phyloP scores from a whole-genome alignment of 2,888 invertebrate genomes.

The Ctena decussata region DNA sequence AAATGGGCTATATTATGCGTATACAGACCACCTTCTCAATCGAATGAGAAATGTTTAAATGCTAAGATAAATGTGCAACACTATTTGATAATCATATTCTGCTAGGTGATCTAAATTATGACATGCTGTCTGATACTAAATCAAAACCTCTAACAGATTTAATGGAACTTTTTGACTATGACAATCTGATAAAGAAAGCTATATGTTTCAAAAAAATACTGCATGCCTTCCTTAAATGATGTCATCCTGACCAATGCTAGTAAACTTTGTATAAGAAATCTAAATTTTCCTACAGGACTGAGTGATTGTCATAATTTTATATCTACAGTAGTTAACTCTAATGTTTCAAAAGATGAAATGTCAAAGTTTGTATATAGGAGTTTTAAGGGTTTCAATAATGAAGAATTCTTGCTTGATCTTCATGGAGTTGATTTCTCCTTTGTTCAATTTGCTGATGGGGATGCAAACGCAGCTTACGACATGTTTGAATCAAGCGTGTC shows the following conservation, averaged over 20 bases:
- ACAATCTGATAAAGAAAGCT: background rate
- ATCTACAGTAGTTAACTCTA: background rate
- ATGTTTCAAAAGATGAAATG: background rate
- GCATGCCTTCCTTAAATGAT: background rate
- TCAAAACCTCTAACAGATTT: background rate
- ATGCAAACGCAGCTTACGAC: background rate
- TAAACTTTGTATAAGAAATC: background rate
- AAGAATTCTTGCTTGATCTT: background rate
- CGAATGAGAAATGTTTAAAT: background rate
- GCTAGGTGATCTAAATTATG: conserved; percentile 13
- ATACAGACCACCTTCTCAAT: conserved; percentile 28
- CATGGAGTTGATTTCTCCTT: background rate
- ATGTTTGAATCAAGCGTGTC: background rate
- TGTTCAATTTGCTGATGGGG: background rate
- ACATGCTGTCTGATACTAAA: background rate
- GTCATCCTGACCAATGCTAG: background rate
- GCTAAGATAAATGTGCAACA: background rate
- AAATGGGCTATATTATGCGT: conserved; percentile 32
- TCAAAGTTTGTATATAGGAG: background rate
- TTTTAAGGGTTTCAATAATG: background rate
- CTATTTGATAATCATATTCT: background rate
- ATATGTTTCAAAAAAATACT: background rate
- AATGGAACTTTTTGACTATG: background rate
- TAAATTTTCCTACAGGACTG: background rate
- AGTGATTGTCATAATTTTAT: conserved; percentile 2